Evolutionary conservation across 2,888 invertebrate genomes (phyloP).

Genomic region (Odontothrips loti): DNA sequence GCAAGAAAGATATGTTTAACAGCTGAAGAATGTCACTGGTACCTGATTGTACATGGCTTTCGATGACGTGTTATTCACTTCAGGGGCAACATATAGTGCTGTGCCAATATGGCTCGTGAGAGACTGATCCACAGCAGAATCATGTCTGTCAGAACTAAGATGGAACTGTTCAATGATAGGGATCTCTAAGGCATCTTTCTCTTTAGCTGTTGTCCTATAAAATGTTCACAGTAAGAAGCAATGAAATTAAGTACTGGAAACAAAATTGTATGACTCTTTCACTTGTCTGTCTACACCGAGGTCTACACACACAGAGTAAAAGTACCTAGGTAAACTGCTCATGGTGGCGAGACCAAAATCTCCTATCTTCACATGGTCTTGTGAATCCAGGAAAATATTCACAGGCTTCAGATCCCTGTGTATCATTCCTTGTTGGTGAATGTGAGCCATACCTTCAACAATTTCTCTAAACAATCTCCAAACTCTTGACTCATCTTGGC

Average conservation of each 20-base stretch:
- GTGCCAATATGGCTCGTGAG: slow-evolving; percentile 88
- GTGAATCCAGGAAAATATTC: slow-evolving; percentile 91
- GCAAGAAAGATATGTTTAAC: neutral
- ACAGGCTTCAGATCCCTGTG: slow-evolving; percentile 82
- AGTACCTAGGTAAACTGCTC: slow-evolving; percentile 45
- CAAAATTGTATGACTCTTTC: slow-evolving; percentile 30
- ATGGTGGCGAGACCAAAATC: slow-evolving; percentile 96
- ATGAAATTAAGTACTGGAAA: neutral
- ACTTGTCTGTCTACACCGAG: no score
- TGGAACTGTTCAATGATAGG: slow-evolving; percentile 3
- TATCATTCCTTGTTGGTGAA: slow-evolving; percentile 88
- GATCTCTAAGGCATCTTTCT: slow-evolving; percentile 27
- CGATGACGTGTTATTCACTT: slow-evolving; percentile 64
- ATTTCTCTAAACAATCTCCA: slow-evolving; percentile 95
- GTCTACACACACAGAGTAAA: neutral
- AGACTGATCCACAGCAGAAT: slow-evolving; percentile 45
- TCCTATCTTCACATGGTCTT: slow-evolving; percentile 95
- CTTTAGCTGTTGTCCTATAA: slow-evolving; percentile 27
- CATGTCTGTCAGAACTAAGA: slow-evolving; percentile 27
- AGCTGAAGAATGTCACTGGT: neutral
- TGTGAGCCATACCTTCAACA: slow-evolving; percentile 83
- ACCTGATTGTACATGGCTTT: slow-evolving; percentile 74
- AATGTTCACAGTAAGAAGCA: neutral
- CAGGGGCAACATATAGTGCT: slow-evolving; percentile 91
- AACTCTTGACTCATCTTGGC: slow-evolving; percentile 69